phyloP scores from a whole-genome alignment of 2,888 invertebrate genomes.

The Drosophila peninsularis region DNA sequence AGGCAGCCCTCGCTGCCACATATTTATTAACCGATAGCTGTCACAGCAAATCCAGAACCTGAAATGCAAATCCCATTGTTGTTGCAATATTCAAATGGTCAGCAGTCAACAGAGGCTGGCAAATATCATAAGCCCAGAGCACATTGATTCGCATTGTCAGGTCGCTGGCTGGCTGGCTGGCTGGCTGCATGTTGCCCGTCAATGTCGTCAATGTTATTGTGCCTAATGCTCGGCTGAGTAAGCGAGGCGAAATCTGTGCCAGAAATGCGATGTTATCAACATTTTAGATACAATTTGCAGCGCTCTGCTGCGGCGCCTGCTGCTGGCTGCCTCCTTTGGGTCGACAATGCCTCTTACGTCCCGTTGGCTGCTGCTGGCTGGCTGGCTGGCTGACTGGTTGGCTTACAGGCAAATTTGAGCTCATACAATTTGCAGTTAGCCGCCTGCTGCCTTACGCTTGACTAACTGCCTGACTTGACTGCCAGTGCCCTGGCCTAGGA shows the following conservation, averaged over 20 bases:
- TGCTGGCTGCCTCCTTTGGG: conserved; percentile 10
- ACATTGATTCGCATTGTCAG: conserved; percentile 48
- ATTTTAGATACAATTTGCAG: conserved; percentile 57
- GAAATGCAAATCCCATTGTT: conserved; percentile 17
- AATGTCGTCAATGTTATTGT: conserved; percentile 67
- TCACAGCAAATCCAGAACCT: conserved; percentile 8
- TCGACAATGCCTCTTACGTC: conserved; percentile 21
- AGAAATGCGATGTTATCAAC: conserved; percentile 67
- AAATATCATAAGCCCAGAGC: conserved; percentile 3
- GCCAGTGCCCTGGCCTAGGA: conserved; percentile 15
- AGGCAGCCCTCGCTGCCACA: not conserved
- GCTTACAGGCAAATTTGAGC: conserved; percentile 72
- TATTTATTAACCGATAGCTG: conserved; percentile 4
- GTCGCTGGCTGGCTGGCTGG: conserved; percentile 38
- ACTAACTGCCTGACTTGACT: conserved; percentile 67
- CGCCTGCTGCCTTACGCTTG: conserved; percentile 56
- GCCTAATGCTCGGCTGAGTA: conserved; percentile 51
- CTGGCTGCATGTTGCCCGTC: conserved; percentile 44
- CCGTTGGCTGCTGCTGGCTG: too few relatives aligned
- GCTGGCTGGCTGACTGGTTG: too few relatives aligned
- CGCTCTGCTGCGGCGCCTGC: conserved; percentile 20
- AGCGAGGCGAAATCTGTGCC: conserved; percentile 40
- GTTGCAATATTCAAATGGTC: conserved; percentile 31
- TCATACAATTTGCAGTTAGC: conserved; percentile 77
- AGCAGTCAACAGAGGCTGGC: conserved; percentile 21